Conservation (phyloP, 1,140 invertebrate species). For the Elysia chlorotica region DNA sequence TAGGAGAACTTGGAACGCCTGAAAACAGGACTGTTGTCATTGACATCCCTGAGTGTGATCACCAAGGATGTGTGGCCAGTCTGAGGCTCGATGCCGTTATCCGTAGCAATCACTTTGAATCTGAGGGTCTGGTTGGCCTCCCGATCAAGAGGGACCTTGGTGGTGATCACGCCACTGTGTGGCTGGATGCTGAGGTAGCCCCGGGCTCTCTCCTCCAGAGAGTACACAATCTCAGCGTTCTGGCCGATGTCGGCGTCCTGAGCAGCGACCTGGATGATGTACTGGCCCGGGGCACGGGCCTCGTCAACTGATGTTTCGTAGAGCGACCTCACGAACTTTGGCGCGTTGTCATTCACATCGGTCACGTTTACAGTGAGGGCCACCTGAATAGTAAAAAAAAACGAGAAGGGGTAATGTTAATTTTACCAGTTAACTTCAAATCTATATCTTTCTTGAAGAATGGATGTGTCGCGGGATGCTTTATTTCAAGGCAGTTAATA, state of each 20-base stretch:
- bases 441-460: no score
- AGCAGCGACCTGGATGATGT: constrained; percentile 71
- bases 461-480: no score
- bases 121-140: constrained; percentile 26
- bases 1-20: constrained; percentile 33
- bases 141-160: constrained; percentile 30
- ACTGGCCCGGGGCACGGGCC: constrained; percentile 27
- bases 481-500: no score
- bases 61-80: constrained; percentile 92
- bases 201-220: constrained; percentile 7
- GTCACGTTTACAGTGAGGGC: constrained; percentile 79
- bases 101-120: constrained; percentile 27
- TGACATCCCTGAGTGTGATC: constrained; percentile 79
- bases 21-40: constrained; percentile 59
- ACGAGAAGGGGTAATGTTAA: no score
- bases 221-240: constrained; percentile 64
- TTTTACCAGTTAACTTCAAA: no score
- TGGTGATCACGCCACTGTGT: constrained; percentile 32
- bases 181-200: constrained; percentile 30
- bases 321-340: constrained; percentile 66
- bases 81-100: constrained; percentile 38
- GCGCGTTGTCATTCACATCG: constrained; percentile 39
- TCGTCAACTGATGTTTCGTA: constrained; percentile 64
- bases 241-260: constrained; percentile 79
- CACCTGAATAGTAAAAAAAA: no score